Evolutionary conservation across 1,140 invertebrate species (phyloP).

Genomic region (Bombus affinis): DNA sequence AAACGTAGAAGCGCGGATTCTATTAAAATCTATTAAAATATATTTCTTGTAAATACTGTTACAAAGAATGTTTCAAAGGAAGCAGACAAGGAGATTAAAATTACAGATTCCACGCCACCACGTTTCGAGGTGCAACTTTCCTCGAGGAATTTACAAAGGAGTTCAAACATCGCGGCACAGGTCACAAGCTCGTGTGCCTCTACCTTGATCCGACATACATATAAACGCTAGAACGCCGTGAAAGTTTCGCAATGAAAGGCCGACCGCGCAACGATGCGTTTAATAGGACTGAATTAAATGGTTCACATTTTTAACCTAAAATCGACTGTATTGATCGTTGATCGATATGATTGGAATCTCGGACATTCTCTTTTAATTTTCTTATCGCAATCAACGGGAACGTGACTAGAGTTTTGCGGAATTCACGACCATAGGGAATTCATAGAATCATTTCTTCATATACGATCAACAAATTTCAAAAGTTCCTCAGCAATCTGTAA

Average conservation of each 20-base stretch:
- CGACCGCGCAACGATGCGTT: background rate
- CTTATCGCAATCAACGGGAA: background rate
- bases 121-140: background rate
- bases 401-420: background rate
- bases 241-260: conserved; percentile 21
- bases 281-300: conserved; percentile 22
- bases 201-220: background rate
- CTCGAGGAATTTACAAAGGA: conserved; percentile 1
- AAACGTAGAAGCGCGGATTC: too few relatives aligned
- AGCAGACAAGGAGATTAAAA: background rate
- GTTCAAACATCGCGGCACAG: conserved; percentile 4
- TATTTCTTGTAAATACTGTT: background rate
- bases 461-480: background rate
- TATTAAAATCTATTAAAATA: too few relatives aligned
- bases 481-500: background rate
- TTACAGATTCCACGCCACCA: background rate
- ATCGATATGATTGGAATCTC: background rate
- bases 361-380: background rate
- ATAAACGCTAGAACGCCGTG: background rate
- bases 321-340: background rate
- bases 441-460: background rate
- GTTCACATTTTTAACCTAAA: conserved; percentile 15
- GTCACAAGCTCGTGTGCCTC: background rate
- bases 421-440: background rate
- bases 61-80: background rate